Evolutionary conservation across 2,797 vertebrate species (phyloP).

Genomic region (Pseudochaenichthys georgianus): DNA sequence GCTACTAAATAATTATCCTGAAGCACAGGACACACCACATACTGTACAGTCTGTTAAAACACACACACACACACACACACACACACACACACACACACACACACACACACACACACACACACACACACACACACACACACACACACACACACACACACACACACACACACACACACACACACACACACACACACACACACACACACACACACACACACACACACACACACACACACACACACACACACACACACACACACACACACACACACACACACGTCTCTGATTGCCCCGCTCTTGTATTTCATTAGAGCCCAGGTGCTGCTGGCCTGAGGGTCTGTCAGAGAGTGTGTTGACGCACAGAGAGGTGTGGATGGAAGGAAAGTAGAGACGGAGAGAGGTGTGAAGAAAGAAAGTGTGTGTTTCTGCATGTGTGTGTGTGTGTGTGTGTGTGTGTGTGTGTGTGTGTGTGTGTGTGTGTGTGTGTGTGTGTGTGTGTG

Average conservation of each 20-base stretch:
- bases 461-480: too few species aligned
- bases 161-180: constrained; percentile 54
- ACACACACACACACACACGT: background rate
- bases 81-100: too few species aligned
- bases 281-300: constrained; percentile 68
- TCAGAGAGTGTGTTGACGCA: constrained; percentile 60
- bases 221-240: too few species aligned
- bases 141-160: too few species aligned
- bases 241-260: too few species aligned
- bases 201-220: background rate
- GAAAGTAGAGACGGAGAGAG: constrained; percentile 41
- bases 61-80: constrained; percentile 40
- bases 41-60: constrained; percentile 32
- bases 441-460: too few species aligned
- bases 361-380: constrained; percentile 51
- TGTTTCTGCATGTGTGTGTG: constrained; percentile 34
- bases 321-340: constrained; percentile 69
- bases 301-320: constrained; percentile 77
- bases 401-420: constrained; percentile 43
- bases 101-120: too few species aligned
- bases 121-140: constrained; percentile 33
- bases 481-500: too few species aligned
- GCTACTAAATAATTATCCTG: constrained; percentile 45
- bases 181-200: too few species aligned
- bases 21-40: constrained; percentile 46